Percentiles rank a stretch among this genome's conserved stretches.
These are phyloP conservation scores for Elachura formosa DNA, from an alignment of 2,113 vertebrate genomes.

Conservation along the genomic window DNA sequence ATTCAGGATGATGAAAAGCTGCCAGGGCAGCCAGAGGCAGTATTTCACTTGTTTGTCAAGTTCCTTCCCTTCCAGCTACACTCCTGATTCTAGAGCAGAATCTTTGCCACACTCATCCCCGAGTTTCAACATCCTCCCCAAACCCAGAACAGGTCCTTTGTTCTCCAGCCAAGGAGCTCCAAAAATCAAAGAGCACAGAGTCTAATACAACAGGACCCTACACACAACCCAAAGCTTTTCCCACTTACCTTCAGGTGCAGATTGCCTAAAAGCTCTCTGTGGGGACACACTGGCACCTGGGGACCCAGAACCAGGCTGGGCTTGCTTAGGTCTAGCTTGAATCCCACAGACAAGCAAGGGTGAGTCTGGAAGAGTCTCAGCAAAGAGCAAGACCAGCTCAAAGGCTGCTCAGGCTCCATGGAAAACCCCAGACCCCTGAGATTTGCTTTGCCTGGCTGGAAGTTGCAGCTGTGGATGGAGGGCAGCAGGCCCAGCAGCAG, in stretches of 20 bases:
- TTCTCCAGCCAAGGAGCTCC: conserved; percentile 8
- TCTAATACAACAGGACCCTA: not conserved
- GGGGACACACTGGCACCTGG: not conserved
- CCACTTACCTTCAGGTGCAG: not conserved
- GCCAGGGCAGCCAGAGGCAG: conserved; percentile 31
- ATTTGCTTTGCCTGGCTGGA: accelerated
- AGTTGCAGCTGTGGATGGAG: not conserved
- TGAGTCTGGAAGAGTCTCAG: not conserved
- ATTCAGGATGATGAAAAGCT: not conserved
- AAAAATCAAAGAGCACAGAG: not conserved
- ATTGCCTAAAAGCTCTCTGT: not conserved
- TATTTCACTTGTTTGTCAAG: not conserved
- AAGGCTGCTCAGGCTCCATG: not conserved
- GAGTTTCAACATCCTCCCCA: not conserved
- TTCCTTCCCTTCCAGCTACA: not conserved
- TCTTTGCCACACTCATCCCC: not conserved
- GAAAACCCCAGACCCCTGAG: not conserved
- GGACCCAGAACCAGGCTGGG: not conserved
- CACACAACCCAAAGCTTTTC: not conserved
- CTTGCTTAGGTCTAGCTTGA: not conserved
- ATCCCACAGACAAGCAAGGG: not conserved
- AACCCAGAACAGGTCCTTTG: not conserved
- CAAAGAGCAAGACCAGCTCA: not conserved
- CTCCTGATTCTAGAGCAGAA: not conserved
- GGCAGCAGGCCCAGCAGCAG: not conserved